Evolutionary conservation across 2,797 vertebrate species (phyloP).

Genomic region (Hybognathus amarus): DNA sequence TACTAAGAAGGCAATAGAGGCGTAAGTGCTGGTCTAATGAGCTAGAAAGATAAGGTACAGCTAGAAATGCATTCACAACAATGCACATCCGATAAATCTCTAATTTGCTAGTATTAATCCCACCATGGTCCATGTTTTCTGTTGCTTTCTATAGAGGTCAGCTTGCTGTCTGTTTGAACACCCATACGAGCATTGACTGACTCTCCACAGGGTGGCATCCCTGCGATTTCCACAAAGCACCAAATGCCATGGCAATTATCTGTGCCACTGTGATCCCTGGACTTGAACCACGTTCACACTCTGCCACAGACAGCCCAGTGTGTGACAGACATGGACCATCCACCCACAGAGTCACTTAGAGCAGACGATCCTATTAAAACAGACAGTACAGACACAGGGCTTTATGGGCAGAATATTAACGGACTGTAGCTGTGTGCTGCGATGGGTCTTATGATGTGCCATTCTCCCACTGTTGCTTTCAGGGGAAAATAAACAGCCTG

Average conservation of each 20-base stretch:
- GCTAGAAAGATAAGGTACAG: neutral
- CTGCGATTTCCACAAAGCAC: conserved; percentile 23
- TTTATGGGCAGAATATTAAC: conserved; percentile 22
- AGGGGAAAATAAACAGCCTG: neutral
- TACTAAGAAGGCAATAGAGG: neutral
- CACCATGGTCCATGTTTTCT: neutral
- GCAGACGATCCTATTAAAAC: conserved; percentile 20
- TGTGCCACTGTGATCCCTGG: conserved; percentile 42
- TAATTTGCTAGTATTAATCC: neutral
- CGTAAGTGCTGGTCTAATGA: neutral
- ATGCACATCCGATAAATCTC: neutral
- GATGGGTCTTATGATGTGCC: conserved; percentile 7
- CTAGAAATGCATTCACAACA: neutral
- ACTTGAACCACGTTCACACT: conserved; percentile 41
- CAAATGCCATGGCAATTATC: conserved; percentile 47
- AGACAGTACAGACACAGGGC: conserved; percentile 18
- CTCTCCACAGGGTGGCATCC: conserved; percentile 46
- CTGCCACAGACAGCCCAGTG: conserved; percentile 44
- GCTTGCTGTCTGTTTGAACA: conserved; percentile 29
- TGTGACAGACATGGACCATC: conserved; percentile 42
- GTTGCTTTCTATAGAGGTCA: neutral
- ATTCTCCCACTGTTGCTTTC: neutral
- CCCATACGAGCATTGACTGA: conserved; percentile 22
- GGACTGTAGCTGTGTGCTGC: neutral
- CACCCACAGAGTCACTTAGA: conserved; percentile 19